Conservation (phyloP, 2,888 invertebrate genomes). For the Octonoba sinensis region DNA sequence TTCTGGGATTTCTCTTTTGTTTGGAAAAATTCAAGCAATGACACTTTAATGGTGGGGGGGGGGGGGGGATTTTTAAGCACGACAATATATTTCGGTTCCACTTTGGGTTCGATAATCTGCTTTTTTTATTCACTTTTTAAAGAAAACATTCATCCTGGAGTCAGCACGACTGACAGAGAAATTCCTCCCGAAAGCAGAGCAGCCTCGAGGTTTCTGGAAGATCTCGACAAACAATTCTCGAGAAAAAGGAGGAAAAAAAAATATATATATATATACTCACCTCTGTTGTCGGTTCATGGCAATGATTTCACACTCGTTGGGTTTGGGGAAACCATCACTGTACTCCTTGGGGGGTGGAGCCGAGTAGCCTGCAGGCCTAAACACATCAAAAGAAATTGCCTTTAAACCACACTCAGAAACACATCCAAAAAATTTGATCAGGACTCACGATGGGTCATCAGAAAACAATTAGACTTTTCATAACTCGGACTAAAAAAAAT, state of each 20-base stretch:
- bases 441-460: background rate
- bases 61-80: too few relatives aligned
- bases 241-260: background rate
- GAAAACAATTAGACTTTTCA: background rate
- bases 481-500: background rate
- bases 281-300: constrained; percentile 79
- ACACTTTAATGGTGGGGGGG: too few relatives aligned
- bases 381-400: constrained; percentile 2
- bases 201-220: too few relatives aligned
- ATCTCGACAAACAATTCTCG: background rate
- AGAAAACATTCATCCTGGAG: too few relatives aligned
- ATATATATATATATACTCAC: constrained; percentile 1
- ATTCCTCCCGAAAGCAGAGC: too few relatives aligned
- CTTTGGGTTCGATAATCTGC: too few relatives aligned
- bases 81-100: too few relatives aligned
- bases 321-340: constrained; percentile 60
- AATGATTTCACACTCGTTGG: constrained; percentile 91
- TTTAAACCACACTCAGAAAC: background rate
- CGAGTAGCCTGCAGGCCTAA: constrained; percentile 40
- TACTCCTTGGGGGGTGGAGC: constrained; percentile 17
- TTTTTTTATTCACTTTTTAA: too few relatives aligned
- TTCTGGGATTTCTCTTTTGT: too few relatives aligned
- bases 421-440: too few relatives aligned
- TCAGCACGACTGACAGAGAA: too few relatives aligned
- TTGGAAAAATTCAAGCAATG: too few relatives aligned